phyloP scores from a whole-genome alignment of 2,113 vertebrate species.

The Myodes glareolus region DNA sequence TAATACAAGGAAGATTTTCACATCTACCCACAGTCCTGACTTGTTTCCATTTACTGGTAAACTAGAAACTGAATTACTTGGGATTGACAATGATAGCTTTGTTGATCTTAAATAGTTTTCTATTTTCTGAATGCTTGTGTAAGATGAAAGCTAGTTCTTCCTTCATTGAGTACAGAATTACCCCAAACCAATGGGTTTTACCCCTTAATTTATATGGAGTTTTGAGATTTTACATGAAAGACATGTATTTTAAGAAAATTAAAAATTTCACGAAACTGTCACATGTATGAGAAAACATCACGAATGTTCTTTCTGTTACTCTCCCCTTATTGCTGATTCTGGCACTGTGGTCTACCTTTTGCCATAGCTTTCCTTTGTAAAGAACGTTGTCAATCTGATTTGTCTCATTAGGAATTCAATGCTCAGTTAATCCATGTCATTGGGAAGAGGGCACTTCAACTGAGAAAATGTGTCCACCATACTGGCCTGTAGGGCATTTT shows the following conservation, averaged over 20 bases:
- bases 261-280: not conserved
- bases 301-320: not conserved
- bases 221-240: not conserved
- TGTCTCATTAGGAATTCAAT: not conserved
- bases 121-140: not conserved
- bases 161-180: not conserved
- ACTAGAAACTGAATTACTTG: not conserved
- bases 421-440: not conserved
- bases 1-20: not conserved
- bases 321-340: not conserved
- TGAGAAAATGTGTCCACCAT: not conserved
- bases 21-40: fast-evolving
- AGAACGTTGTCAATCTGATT: not conserved
- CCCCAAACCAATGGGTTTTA: not conserved
- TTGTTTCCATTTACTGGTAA: not conserved
- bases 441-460: not conserved
- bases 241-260: not conserved
- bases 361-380: not conserved
- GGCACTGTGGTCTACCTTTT: not conserved
- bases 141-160: not conserved
- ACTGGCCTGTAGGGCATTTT: not conserved
- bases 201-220: not conserved
- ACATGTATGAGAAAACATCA: not conserved
- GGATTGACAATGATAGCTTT: not conserved
- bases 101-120: not conserved